Conservation (phyloP, 2,113 vertebrate genomes). For the Chaetorhynchus papuensis region DNA sequence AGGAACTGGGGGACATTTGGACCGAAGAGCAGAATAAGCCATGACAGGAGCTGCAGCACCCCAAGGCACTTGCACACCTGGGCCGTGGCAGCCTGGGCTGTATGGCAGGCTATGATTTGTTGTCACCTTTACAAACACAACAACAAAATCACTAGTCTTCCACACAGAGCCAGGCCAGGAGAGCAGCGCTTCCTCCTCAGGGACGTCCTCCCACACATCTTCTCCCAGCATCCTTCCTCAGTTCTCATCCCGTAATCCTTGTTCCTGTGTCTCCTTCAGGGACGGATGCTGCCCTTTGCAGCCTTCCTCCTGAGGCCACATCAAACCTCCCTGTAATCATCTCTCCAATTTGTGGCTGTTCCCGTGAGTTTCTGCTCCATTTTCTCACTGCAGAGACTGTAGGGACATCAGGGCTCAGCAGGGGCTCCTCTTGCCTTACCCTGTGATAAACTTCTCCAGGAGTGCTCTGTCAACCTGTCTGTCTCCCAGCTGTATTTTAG, state of each 20-base stretch:
- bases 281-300: not conserved
- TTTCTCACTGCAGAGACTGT: not conserved
- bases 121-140: constrained; percentile 75
- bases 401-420: not conserved
- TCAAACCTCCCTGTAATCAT: not conserved
- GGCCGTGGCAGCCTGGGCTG: constrained; percentile 44
- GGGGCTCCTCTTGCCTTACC: not conserved
- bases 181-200: not conserved
- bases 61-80: not conserved
- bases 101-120: constrained; percentile 86
- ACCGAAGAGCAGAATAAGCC: not conserved
- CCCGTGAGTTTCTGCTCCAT: not conserved
- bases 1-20: not conserved
- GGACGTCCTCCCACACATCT: not conserved
- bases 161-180: constrained; percentile 72
- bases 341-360: not conserved
- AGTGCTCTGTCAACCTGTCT: not conserved
- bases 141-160: constrained; percentile 94
- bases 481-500: not conserved
- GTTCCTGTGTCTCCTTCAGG: not conserved
- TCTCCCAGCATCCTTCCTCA: not conserved
- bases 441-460: not conserved
- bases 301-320: not conserved
- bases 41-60: fast-evolving
- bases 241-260: not conserved